phyloP scores from a whole-genome alignment of 2,797 vertebrate genomes.

The Bradypus variegatus region DNA sequence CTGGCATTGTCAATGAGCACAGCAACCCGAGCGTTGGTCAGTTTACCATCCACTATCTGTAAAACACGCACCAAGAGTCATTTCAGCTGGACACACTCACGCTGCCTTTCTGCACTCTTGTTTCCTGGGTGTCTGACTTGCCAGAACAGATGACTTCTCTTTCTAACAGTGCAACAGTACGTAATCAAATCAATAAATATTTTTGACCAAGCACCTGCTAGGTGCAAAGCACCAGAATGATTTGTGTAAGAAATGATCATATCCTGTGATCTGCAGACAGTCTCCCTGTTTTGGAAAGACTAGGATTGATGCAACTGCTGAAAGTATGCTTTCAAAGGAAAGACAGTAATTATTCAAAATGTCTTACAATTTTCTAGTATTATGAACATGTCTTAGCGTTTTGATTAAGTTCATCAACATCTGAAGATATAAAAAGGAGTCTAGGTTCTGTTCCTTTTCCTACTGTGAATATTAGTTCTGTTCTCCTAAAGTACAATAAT shows the following conservation, averaged over 20 bases:
- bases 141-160: not conserved
- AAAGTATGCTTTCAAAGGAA: not conserved
- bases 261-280: not conserved
- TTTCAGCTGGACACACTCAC: not conserved
- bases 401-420: not conserved
- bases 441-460: not conserved
- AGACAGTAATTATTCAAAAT: not conserved
- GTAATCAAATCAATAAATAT: not conserved
- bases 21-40: constrained; percentile 73
- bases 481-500: not conserved
- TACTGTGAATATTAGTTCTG: not conserved
- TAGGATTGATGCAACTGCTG: too few relatives aligned
- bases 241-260: not conserved
- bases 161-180: not conserved
- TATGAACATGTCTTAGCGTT: accelerated
- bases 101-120: not conserved
- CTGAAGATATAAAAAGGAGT: not conserved
- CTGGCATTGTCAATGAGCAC: constrained; percentile 78
- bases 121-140: not conserved
- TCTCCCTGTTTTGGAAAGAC: not conserved
- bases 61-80: constrained; percentile 52
- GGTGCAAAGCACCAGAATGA: not conserved
- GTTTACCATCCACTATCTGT: constrained; percentile 75
- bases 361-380: not conserved
- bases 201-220: not conserved